Evolutionary conservation across 2,797 vertebrate species (phyloP).

Genomic region (Liasis olivaceus): DNA sequence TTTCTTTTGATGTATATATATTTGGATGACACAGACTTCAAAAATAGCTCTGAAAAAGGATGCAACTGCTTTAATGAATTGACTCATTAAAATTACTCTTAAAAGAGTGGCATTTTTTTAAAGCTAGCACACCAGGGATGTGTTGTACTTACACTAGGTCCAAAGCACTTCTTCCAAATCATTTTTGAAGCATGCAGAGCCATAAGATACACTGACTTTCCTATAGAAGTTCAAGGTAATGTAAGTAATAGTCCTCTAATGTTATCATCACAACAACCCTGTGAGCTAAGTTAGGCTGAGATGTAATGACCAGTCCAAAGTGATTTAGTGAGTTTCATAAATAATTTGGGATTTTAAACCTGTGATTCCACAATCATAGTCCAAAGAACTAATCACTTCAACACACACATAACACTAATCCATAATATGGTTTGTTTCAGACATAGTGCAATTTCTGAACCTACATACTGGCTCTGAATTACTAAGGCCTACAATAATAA

Average conservation of each 20-base stretch:
- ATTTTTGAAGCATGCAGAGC: background rate
- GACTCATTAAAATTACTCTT: background rate
- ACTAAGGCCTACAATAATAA: background rate
- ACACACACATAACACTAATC: background rate
- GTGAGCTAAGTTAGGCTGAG: background rate
- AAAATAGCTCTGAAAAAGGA: background rate
- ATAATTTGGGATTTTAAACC: background rate
- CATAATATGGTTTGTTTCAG: background rate
- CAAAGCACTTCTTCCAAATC: background rate
- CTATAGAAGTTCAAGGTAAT: background rate
- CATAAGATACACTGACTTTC: background rate
- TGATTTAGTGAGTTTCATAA: background rate
- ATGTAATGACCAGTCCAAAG: background rate
- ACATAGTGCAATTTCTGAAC: background rate
- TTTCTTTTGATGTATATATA: too few relatives aligned
- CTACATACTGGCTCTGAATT: background rate
- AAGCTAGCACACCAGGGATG: background rate
- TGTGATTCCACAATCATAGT: background rate
- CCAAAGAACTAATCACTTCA: background rate
- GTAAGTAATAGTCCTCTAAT: background rate
- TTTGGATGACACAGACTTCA: background rate
- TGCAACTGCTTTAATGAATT: background rate
- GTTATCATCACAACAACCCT: background rate
- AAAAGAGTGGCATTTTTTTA: background rate
- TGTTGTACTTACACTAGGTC: background rate